Conservation (phyloP, 2,888 invertebrate species). For the Lasioglossum zephyrum region DNA sequence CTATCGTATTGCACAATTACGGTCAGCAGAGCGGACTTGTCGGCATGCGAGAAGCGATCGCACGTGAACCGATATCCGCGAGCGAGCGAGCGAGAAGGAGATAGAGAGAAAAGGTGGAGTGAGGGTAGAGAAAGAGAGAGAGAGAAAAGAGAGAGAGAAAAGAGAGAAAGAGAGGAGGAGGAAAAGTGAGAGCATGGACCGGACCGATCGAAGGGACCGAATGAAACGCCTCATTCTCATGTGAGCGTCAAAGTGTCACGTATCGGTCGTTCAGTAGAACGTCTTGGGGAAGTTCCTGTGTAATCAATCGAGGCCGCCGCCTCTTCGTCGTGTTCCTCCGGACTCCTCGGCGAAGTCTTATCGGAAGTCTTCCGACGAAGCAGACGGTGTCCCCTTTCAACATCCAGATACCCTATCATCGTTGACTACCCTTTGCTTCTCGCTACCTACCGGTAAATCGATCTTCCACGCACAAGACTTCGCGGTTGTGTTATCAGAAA, state of each 20-base stretch:
- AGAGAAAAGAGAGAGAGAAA: neutral
- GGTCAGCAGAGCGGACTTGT: slow-evolving; percentile 32
- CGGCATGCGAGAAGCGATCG: slow-evolving; percentile 24
- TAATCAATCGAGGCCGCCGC: slow-evolving; percentile 60
- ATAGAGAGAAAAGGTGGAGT: neutral
- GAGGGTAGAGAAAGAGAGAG: neutral
- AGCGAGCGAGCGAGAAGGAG: neutral
- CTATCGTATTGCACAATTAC: slow-evolving; percentile 47
- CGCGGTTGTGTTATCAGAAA: slow-evolving; percentile 27
- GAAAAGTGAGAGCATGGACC: neutral
- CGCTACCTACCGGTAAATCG: slow-evolving; percentile 27
- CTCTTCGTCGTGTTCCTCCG: slow-evolving; percentile 3
- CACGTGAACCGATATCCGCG: slow-evolving; percentile 46
- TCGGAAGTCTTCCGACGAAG: slow-evolving; percentile 54
- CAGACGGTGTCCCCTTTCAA: slow-evolving; percentile 50
- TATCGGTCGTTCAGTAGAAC: slow-evolving; percentile 60
- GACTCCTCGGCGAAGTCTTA: slow-evolving; percentile 42
- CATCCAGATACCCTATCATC: slow-evolving; percentile 58
- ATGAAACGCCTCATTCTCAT: slow-evolving; percentile 52
- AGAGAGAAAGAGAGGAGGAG: neutral
- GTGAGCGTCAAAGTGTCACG: slow-evolving; percentile 59
- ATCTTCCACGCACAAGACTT: slow-evolving; percentile 37
- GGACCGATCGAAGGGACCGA: slow-evolving; percentile 47
- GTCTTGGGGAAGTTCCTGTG: slow-evolving; percentile 48
- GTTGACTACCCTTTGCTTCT: slow-evolving; percentile 8